A percentile compares a stretch with the other conserved stretches of the same genome.
These are phyloP conservation scores for Rallus limicola DNA, from an alignment of 2,113 vertebrate genomes.

Conservation along the genomic window DNA sequence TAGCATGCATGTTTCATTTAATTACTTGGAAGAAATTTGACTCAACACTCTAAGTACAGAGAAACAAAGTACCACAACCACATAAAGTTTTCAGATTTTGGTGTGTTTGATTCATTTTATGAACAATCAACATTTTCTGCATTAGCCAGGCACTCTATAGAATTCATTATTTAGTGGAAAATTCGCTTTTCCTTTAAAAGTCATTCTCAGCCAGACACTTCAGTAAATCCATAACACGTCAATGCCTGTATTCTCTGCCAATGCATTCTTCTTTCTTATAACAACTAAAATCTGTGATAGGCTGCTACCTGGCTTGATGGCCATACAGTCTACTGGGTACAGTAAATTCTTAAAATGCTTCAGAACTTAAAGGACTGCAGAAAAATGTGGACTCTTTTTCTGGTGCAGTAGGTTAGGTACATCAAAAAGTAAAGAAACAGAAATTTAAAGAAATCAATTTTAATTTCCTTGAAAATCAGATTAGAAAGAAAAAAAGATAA, in stretches of 20 bases:
- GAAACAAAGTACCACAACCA: neutral
- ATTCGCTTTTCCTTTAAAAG: neutral
- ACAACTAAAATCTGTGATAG: neutral
- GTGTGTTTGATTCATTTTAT: neutral
- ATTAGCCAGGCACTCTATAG: neutral
- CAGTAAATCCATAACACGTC: neutral
- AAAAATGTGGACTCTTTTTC: neutral
- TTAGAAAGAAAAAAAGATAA: neutral
- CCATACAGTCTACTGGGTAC: neutral
- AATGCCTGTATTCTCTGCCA: neutral
- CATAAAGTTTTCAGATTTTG: neutral
- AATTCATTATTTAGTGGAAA: neutral
- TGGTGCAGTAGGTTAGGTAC: neutral
- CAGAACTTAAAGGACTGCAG: neutral
- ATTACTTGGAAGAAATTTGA: neutral
- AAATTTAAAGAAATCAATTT: neutral
- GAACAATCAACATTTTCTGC: neutral
- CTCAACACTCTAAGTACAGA: neutral
- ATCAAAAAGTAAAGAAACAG: neutral
- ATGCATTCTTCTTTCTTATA: neutral
- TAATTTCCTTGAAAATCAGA: neutral
- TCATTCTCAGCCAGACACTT: neutral
- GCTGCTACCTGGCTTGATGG: neutral
- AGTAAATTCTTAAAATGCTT: neutral
- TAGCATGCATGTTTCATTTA: neutral